Evolutionary conservation across 2,888 invertebrate species (phyloP).

Genomic region (Hirtodrosophila trivittata): DNA sequence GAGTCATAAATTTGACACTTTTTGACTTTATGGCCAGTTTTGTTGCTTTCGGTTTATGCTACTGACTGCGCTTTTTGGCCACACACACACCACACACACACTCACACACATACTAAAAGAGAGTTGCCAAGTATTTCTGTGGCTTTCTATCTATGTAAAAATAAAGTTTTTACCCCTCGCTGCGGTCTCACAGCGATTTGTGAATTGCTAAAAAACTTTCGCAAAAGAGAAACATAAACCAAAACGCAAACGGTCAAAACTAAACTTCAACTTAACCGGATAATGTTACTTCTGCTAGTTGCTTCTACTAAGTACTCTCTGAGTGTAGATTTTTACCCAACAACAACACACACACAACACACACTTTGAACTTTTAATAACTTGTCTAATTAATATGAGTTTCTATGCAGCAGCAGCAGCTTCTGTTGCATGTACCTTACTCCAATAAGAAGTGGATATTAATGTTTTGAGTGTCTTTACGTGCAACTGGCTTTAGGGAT

Average conservation of each 20-base stretch:
- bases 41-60: constrained; percentile 20
- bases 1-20: constrained; percentile 78
- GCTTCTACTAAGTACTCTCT: no score
- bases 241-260: constrained; percentile 1
- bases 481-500: no score
- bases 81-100: constrained; percentile 16
- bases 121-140: constrained; percentile 70
- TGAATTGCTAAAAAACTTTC: constrained; percentile 54
- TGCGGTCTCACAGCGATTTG: constrained; percentile 52
- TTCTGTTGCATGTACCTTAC: no score
- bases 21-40: constrained; percentile 61
- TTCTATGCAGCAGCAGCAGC: background rate
- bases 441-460: no score
- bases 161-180: constrained; percentile 60
- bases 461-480: no score
- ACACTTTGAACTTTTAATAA: constrained; percentile 6
- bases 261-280: constrained; percentile 5
- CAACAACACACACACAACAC: constrained; percentile 3
- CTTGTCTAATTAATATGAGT: constrained; percentile 36
- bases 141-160: constrained; percentile 74
- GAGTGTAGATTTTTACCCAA: no score
- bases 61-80: constrained; percentile 40
- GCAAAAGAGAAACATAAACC: constrained; percentile 30
- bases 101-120: background rate
- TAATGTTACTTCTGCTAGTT: constrained; percentile 5